These are phyloP conservation scores for Coregonus sp. DNA, from an alignment of 2,797 vertebrate genomes.

Conservation along the genomic window DNA sequence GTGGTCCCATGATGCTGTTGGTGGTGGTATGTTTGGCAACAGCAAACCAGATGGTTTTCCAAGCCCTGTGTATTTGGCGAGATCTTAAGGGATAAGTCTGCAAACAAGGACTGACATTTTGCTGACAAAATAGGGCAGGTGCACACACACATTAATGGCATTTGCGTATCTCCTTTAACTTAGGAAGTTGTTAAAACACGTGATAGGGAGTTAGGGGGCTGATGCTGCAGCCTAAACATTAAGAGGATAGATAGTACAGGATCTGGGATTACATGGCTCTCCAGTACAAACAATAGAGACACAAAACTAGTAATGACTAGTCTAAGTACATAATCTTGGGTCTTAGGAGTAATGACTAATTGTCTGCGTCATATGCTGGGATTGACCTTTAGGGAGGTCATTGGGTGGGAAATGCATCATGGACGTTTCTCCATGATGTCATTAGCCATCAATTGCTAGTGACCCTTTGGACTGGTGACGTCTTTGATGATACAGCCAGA, in stretches of 20 bases:
- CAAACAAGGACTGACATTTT: conserved; percentile 75
- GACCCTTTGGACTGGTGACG: not conserved
- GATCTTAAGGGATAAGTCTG: conserved; percentile 74
- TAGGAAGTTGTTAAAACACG: conserved; percentile 64
- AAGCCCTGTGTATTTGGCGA: conserved; percentile 68
- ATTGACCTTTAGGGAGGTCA: conserved; percentile 52
- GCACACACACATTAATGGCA: conserved; percentile 44
- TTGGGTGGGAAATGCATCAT: conserved; percentile 15
- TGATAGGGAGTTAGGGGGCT: conserved; percentile 43
- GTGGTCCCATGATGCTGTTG: not conserved
- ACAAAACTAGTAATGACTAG: conserved; percentile 43
- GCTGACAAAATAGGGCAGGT: conserved; percentile 67
- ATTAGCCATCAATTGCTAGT: conserved; percentile 18
- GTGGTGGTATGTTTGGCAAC: conserved; percentile 49
- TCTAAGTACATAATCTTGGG: conserved; percentile 44
- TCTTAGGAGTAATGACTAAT: conserved; percentile 18
- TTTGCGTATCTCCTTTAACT: conserved; percentile 63
- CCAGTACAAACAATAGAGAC: conserved; percentile 54
- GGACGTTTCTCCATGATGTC: conserved; percentile 25
- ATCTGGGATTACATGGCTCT: conserved; percentile 61
- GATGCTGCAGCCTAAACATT: conserved; percentile 61
- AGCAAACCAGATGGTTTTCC: conserved; percentile 73
- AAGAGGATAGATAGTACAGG: conserved; percentile 51
- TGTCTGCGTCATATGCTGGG: conserved; percentile 49
- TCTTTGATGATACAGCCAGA: conserved; percentile 15